Conservation (phyloP, 1,140 invertebrate species). For the Drosophila auraria region DNA sequence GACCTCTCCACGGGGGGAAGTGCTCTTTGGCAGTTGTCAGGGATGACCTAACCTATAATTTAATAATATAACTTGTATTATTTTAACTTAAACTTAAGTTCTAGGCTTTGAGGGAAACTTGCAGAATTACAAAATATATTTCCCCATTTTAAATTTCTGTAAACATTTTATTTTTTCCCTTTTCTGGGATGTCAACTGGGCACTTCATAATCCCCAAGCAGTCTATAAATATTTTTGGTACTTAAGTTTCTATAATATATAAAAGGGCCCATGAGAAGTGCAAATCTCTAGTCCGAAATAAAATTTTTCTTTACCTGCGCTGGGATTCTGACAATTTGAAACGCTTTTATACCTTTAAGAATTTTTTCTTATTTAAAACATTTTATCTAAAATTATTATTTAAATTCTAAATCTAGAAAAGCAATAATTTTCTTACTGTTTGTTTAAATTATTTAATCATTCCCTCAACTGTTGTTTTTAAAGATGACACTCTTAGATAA, state of each 20-base stretch:
- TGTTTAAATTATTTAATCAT: too few species aligned
- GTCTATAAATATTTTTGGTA: background rate
- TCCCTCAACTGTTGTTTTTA: too few species aligned
- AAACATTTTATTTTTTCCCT: background rate
- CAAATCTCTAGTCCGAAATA: background rate
- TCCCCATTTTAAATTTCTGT: background rate
- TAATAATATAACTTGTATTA: background rate
- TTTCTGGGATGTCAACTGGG: background rate
- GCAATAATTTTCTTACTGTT: too few species aligned
- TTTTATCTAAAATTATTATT: too few species aligned
- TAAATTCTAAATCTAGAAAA: too few species aligned
- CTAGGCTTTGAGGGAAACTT: background rate
- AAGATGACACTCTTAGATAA: too few species aligned
- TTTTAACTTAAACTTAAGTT: too few species aligned
- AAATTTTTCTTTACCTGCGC: background rate
- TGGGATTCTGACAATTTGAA: too few species aligned
- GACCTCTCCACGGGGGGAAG: conserved; percentile 7
- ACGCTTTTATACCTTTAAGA: too few species aligned
- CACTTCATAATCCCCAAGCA: background rate
- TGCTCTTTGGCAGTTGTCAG: conserved; percentile 7
- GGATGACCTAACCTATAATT: background rate
- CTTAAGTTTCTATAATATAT: background rate
- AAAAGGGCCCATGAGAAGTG: too few species aligned
- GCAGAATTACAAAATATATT: background rate
- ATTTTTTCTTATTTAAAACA: too few species aligned